Conservation (phyloP, 1,140 invertebrate species). For the Choristoneura fumiferana region DNA sequence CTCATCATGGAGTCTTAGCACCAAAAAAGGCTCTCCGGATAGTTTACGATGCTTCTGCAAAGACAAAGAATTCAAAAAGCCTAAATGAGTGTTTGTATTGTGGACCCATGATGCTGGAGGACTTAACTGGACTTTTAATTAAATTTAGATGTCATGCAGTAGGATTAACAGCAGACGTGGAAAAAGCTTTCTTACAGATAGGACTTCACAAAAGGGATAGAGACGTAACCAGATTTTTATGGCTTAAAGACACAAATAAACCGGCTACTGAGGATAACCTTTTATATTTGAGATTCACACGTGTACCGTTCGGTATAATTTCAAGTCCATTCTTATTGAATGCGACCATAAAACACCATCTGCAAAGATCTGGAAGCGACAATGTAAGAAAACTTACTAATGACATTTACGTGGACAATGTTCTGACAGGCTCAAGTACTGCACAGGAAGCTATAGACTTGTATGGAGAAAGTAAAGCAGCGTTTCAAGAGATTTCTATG, state of each 20-base stretch:
- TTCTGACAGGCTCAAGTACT: background rate
- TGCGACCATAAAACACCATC: slow-evolving; percentile 13
- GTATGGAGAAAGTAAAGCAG: background rate
- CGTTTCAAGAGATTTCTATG: too few species aligned
- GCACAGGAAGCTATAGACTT: background rate
- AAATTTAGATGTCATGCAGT: slow-evolving; percentile 17
- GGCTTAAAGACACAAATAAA: slow-evolving; percentile 4
- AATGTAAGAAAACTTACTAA: background rate
- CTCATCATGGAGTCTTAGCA: background rate
- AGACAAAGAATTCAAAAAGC: slow-evolving; percentile 4
- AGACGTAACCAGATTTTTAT: slow-evolving; percentile 21
- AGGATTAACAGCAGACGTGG: slow-evolving; percentile 9
- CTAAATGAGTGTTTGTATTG: slow-evolving; percentile 18
- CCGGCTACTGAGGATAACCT: background rate
- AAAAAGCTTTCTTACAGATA: slow-evolving; percentile 24
- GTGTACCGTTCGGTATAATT: slow-evolving; percentile 18
- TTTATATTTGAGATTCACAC: background rate
- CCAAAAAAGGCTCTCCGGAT: background rate
- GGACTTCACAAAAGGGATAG: background rate
- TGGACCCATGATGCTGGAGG: slow-evolving; percentile 21
- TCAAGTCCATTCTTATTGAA: slow-evolving; percentile 22
- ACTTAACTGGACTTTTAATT: slow-evolving; percentile 13
- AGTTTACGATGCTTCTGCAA: slow-evolving; percentile 9
- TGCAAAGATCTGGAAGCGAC: background rate
- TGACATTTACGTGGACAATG: background rate